Evolutionary conservation across 2,797 vertebrate species (phyloP).

Genomic region (Xenentodon cancila): DNA sequence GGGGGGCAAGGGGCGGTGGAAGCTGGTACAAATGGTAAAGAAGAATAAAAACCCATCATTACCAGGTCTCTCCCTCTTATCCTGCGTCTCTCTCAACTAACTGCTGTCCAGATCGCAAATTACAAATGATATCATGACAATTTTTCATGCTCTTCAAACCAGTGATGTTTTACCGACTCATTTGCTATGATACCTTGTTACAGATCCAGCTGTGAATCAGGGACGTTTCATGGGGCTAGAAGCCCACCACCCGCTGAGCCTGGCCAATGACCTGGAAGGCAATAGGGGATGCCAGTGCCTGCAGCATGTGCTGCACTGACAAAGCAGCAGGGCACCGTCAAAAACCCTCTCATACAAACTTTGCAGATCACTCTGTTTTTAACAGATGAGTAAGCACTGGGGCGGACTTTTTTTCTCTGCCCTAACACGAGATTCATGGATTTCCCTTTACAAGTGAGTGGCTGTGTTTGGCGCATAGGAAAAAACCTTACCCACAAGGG

Average conservation of each 20-base stretch:
- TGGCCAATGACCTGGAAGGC: slow-evolving; percentile 91
- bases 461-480: slow-evolving; percentile 69
- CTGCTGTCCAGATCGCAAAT: slow-evolving; percentile 76
- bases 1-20: slow-evolving; percentile 14
- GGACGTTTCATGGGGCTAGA: slow-evolving; percentile 83
- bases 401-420: slow-evolving; percentile 68
- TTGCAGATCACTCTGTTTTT: slow-evolving; percentile 84
- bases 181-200: slow-evolving; percentile 88
- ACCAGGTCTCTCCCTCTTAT: slow-evolving; percentile 34
- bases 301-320: slow-evolving; percentile 87
- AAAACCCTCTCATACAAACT: slow-evolving; percentile 86
- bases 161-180: slow-evolving; percentile 91
- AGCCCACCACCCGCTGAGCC: slow-evolving; percentile 81
- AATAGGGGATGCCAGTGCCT: slow-evolving; percentile 85
- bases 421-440: slow-evolving; percentile 76
- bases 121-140: slow-evolving; percentile 87
- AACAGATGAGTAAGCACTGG: slow-evolving; percentile 90
- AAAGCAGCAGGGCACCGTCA: slow-evolving; percentile 90
- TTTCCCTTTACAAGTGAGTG: slow-evolving; percentile 72
- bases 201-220: slow-evolving; percentile 86
- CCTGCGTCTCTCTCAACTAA: slow-evolving; percentile 27
- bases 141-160: slow-evolving; percentile 85
- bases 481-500: slow-evolving; percentile 71
- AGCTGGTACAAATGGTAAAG: slow-evolving; percentile 52
- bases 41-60: slow-evolving; percentile 59